Percentiles rank a stretch among this genome's conserved stretches.
These are phyloP conservation scores for Papilio xuthus DNA, from an alignment of 1,140 invertebrate species.

Conservation along the genomic window DNA sequence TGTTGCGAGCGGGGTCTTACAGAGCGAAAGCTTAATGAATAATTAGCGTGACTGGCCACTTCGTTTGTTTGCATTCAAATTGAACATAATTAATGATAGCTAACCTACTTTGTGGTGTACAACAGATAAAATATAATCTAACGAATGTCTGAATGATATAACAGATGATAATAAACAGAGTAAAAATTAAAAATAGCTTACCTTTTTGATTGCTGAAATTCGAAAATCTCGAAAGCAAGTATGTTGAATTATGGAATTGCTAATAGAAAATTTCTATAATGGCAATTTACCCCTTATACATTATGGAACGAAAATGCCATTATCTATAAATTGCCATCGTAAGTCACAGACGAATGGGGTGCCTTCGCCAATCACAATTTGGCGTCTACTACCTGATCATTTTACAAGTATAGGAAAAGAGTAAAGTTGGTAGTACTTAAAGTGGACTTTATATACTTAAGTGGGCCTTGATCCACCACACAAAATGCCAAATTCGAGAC, in stretches of 20 bases:
- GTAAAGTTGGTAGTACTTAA: no score
- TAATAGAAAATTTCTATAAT: slow-evolving; percentile 18
- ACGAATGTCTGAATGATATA: not conserved
- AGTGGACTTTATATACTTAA: no score
- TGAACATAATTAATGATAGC: slow-evolving; percentile 17
- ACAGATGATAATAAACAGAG: not conserved
- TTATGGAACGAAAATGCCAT: slow-evolving; percentile 19
- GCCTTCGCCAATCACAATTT: not conserved
- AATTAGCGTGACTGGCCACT: slow-evolving; percentile 12
- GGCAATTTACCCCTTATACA: slow-evolving; percentile 11
- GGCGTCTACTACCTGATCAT: not conserved
- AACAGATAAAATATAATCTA: not conserved
- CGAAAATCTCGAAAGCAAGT: not conserved
- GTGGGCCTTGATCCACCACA: no score
- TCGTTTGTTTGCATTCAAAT: slow-evolving; percentile 19
- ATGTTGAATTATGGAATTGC: not conserved
- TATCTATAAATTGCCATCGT: slow-evolving; percentile 13
- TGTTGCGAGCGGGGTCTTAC: not conserved
- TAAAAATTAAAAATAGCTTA: not conserved
- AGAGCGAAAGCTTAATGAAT: slow-evolving; percentile 12
- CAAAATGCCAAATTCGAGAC: no score
- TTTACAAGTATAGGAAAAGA: not conserved
- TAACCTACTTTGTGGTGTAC: slow-evolving; percentile 1
- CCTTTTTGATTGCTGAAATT: not conserved
- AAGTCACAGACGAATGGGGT: not conserved